Evolutionary conservation across 2,113 vertebrate species (phyloP), one percentile per base, ranked within the genome.

Genomic region (Hydropotes inermis): DNA sequence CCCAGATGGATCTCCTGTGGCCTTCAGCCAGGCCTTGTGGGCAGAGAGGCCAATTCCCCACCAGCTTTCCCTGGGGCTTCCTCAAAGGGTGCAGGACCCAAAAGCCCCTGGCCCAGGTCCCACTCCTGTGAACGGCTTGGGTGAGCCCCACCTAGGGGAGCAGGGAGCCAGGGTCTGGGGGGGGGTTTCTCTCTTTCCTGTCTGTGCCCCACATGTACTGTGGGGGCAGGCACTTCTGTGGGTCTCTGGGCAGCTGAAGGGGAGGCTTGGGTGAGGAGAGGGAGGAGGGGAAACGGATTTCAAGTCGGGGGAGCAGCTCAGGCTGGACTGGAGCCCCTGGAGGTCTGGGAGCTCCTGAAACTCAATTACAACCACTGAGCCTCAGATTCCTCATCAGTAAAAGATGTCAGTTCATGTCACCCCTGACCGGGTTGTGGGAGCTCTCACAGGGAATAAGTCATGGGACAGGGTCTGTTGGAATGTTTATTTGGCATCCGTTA

Each of bases 201-300:
- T 23, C 12, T 21, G 47, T 28, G 33, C 21, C 10, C 16, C 43
- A 1, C 0, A 19, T 23, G 3, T 25, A 1, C 5, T 10, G 28
- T 6, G 21, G 82, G 45, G 91, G 57, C 94, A 88, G 97, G 94
- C 94, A 88, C 95, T 88, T 96, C 43, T 79, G 83, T 39, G 91
- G 43, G 19, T 93, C 45, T 47, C 76, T 25, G n/a, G 61, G 60
- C 50, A 33, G 17, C 30, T 3, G 27, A 55, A 28, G 70, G 58
- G 60, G 52, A 50, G 57, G 45, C 57, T 57, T 89, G 27, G 13
- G 33, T 28, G 78, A 28, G 17, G 33, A 15, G 17, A 28, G 0
- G n/a, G 39, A 21, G 14, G 23, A 60, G 19, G 28, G 7, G 8
- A 12, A 52, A 28, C 0, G 4, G 78, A 47, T 67, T 25, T 82